Evolutionary conservation across 1,140 invertebrate species (phyloP).

Genomic region (Bursaphelenchus mucronatus): DNA sequence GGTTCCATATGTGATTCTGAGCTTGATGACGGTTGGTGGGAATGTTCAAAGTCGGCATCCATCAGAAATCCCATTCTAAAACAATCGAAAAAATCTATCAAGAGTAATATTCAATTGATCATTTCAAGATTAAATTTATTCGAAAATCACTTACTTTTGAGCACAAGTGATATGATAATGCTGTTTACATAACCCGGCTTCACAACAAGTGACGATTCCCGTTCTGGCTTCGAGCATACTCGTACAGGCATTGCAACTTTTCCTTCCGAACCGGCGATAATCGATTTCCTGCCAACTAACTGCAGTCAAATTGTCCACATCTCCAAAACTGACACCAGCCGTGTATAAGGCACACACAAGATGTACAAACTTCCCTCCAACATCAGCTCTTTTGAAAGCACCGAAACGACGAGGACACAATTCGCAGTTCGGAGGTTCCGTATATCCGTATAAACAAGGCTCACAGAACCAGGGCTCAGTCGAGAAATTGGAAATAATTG

Average conservation of each 20-base stretch:
- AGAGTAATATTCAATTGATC: background rate
- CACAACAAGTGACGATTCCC: slow-evolving; percentile 90
- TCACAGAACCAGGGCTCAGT: slow-evolving; percentile 63
- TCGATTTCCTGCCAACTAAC: slow-evolving; percentile 88
- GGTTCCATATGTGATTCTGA: background rate
- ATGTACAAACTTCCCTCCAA: slow-evolving; percentile 78
- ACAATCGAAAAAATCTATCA: slow-evolving; percentile 5
- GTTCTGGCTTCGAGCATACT: slow-evolving; percentile 79
- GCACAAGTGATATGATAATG: slow-evolving; percentile 92
- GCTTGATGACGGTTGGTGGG: background rate
- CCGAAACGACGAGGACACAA: slow-evolving; percentile 70
- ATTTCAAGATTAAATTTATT: background rate
- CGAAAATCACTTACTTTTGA: slow-evolving; percentile 32
- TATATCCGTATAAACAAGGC: slow-evolving; percentile 63
- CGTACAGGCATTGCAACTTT: slow-evolving; percentile 73
- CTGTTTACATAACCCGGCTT: slow-evolving; percentile 92
- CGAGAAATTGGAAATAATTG: slow-evolving; percentile 28
- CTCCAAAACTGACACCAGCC: slow-evolving; percentile 90
- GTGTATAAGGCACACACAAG: slow-evolving; percentile 91
- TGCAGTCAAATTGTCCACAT: slow-evolving; percentile 75
- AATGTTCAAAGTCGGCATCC: slow-evolving; percentile 38
- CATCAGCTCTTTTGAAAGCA: slow-evolving; percentile 74
- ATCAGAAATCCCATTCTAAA: slow-evolving; percentile 47
- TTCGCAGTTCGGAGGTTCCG: slow-evolving; percentile 63
- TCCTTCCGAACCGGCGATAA: slow-evolving; percentile 87